Percentiles rank a stretch among this genome's conserved stretches.
Evolutionary conservation across 2,888 invertebrate genomes (phyloP).

Genomic region (Eurytoma adleriae): DNA sequence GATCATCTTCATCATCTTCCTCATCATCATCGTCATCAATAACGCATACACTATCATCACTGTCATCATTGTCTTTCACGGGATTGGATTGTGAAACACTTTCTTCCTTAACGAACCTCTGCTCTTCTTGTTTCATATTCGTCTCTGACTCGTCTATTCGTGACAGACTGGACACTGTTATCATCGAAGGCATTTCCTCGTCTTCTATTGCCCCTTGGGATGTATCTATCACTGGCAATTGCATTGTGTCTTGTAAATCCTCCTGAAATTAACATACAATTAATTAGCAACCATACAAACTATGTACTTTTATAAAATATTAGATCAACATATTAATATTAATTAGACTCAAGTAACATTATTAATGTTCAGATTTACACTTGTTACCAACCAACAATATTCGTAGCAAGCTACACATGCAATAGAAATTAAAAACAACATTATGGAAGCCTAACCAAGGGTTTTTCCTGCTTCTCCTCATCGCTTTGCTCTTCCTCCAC

Average conservation of each 20-base stretch:
- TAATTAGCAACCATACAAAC: background rate
- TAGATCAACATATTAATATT: no score
- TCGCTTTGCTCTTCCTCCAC: background rate
- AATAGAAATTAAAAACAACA: background rate
- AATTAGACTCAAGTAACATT: no score
- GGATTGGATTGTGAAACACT: conserved; percentile 48
- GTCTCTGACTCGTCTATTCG: conserved; percentile 62
- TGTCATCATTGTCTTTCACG: conserved; percentile 64
- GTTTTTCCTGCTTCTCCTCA: background rate
- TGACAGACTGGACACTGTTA: conserved; percentile 64
- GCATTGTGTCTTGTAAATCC: conserved; percentile 36
- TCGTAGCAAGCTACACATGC: background rate
- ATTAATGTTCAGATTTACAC: no score
- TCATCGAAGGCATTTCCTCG: conserved; percentile 70
- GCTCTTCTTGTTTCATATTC: conserved; percentile 37
- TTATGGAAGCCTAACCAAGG: conserved; percentile 30
- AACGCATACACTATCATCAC: conserved; percentile 65
- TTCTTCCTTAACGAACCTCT: conserved; percentile 19
- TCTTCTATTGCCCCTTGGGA: conserved; percentile 63
- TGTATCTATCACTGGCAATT: conserved; percentile 12
- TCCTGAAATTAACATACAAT: conserved; percentile 30
- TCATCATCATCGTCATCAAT: conserved; percentile 64
- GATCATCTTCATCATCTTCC: conserved; percentile 53
- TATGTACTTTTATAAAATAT: no score
- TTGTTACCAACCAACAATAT: background rate